Conservation (phyloP, 2,888 invertebrate genomes). For the Auanema sp. region DNA sequence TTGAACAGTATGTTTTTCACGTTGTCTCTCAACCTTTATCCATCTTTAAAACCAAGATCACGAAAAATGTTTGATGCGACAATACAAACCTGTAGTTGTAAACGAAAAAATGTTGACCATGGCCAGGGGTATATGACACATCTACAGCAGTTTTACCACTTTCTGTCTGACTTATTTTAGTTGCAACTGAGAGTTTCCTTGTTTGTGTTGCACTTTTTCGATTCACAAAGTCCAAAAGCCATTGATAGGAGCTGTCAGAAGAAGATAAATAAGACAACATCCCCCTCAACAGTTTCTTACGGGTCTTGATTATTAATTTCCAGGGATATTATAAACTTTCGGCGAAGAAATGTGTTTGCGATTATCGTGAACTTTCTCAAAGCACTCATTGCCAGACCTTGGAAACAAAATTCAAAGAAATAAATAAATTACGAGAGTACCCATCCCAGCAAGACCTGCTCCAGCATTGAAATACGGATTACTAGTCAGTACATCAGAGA, state of each 20-base stretch:
- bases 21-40: constrained; percentile 54
- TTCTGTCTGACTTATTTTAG: constrained; percentile 48
- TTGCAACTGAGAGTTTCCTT: constrained; percentile 43
- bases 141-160: constrained; percentile 51
- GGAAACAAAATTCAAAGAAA: not conserved
- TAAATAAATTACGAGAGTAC: constrained; percentile 13
- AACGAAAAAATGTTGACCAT: constrained; percentile 57
- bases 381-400: constrained; percentile 45
- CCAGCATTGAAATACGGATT: constrained; percentile 61
- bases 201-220: constrained; percentile 48
- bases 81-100: constrained; percentile 38
- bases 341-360: constrained; percentile 48
- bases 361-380: constrained; percentile 41
- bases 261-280: constrained; percentile 6
- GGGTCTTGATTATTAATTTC: constrained; percentile 56
- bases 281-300: constrained; percentile 31
- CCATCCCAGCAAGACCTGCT: constrained; percentile 58
- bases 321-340: constrained; percentile 52
- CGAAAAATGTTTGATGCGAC: not conserved
- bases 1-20: constrained; percentile 58
- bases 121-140: constrained; percentile 54
- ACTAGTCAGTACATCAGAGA: constrained; percentile 27
- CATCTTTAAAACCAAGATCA: constrained; percentile 23
- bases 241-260: constrained; percentile 54
- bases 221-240: constrained; percentile 62